phyloP scores from a whole-genome alignment of 64 coral and sea anemone genomes.

The Platygyra sinensis region DNA sequence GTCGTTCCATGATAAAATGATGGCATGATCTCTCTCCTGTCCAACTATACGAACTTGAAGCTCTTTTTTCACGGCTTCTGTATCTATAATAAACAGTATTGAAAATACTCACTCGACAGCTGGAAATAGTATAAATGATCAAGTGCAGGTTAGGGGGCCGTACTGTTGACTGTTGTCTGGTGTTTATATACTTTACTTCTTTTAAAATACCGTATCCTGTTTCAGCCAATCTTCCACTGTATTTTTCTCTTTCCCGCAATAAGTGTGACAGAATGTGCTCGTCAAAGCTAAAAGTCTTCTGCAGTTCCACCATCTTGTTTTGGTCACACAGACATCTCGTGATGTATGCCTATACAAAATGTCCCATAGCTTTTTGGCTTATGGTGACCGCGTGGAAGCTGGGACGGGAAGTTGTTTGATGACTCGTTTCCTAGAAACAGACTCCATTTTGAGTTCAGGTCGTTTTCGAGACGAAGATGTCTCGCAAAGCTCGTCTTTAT shows the following conservation, averaged over 20 bases:
- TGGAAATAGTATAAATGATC: background rate
- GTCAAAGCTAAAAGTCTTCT: slow-evolving; percentile 76
- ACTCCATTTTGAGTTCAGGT: background rate
- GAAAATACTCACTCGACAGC: background rate
- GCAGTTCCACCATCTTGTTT: slow-evolving; percentile 69
- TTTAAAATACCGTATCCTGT: slow-evolving; percentile 52
- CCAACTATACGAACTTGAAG: slow-evolving; percentile 83
- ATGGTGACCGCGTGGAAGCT: background rate
- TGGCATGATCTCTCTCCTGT: slow-evolving; percentile 77
- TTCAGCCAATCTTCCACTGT: slow-evolving; percentile 35
- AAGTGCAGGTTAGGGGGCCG: background rate
- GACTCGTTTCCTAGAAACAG: slow-evolving; percentile 36
- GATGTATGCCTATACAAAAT: background rate
- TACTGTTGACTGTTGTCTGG: too few species aligned
- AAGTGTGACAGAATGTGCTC: slow-evolving; percentile 78
- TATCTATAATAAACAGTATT: slow-evolving; percentile 15
- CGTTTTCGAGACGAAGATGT: background rate
- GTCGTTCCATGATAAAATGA: slow-evolving; percentile 84
- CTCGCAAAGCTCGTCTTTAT: background rate
- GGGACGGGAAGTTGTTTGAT: slow-evolving; percentile 6
- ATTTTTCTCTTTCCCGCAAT: slow-evolving; percentile 60
- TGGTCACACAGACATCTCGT: background rate
- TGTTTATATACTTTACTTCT: background rate
- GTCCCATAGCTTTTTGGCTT: background rate
- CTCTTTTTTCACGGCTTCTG: slow-evolving; percentile 26